Evolutionary conservation across 1,140 invertebrate species (phyloP).

Genomic region (Parapsyche elsis): DNA sequence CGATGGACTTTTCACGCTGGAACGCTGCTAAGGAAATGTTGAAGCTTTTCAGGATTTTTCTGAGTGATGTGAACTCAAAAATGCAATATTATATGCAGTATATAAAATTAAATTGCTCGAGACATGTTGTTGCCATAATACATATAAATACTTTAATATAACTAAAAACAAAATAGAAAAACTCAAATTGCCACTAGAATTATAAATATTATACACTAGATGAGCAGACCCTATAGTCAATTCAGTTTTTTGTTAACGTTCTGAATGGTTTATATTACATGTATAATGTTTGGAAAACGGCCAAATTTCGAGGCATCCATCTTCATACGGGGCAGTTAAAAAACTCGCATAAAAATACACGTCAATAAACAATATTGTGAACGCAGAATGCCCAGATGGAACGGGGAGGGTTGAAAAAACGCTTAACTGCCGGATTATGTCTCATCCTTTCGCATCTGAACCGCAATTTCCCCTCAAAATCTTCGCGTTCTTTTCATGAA

Average conservation of each 20-base stretch:
- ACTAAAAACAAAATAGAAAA: not conserved
- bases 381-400: not conserved
- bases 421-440: not conserved
- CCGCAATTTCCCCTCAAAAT: not conserved
- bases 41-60: not conserved
- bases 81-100: too few relatives aligned
- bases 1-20: slow-evolving; percentile 27
- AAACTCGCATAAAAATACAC: slow-evolving; percentile 30
- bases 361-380: slow-evolving; percentile 30
- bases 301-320: slow-evolving; percentile 15
- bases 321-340: slow-evolving; percentile 15
- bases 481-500: not conserved
- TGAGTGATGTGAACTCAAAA: too few relatives aligned
- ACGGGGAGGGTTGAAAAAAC: not conserved
- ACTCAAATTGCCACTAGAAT: not conserved
- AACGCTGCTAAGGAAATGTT: not conserved
- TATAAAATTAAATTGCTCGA: too few relatives aligned
- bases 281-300: slow-evolving; percentile 6
- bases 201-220: not conserved
- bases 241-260: too few relatives aligned
- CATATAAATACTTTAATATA: too few relatives aligned
- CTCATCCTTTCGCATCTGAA: not conserved
- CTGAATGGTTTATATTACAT: too few relatives aligned
- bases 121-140: too few relatives aligned
- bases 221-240: too few relatives aligned